These are phyloP conservation scores for Frieseomelitta varia DNA, from an alignment of 1,140 invertebrate species.

Conservation along the genomic window DNA sequence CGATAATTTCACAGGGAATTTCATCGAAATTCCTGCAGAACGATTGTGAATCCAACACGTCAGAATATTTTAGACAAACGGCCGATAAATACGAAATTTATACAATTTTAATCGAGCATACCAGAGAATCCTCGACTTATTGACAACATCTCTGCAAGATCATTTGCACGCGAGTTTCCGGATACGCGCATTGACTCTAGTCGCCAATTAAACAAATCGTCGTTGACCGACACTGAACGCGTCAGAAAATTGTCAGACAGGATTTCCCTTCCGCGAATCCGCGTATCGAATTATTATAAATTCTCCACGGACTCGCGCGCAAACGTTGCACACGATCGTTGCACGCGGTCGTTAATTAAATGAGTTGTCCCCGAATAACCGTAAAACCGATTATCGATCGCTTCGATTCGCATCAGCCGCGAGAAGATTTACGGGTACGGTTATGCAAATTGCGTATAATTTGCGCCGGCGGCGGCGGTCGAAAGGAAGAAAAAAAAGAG, in stretches of 20 bases:
- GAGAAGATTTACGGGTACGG: slow-evolving; percentile 11
- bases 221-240: too few species aligned
- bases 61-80: too few species aligned
- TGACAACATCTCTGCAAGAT: too few species aligned
- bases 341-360: neutral
- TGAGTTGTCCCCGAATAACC: neutral
- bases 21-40: too few species aligned
- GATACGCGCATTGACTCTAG: too few species aligned
- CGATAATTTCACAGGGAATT: too few species aligned
- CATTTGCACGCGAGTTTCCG: too few species aligned
- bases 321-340: neutral
- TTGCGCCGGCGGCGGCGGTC: slow-evolving; percentile 16
- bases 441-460: slow-evolving; percentile 26
- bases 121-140: too few species aligned
- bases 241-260: neutral
- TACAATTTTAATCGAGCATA: too few species aligned
- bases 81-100: too few species aligned
- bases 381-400: slow-evolving; percentile 26
- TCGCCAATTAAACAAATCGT: too few species aligned
- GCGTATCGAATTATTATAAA: neutral
- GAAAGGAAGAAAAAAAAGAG: neutral
- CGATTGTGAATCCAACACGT: too few species aligned
- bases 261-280: neutral
- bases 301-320: neutral
- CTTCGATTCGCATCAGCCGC: neutral